Evolutionary conservation across 1,140 invertebrate species (phyloP).

Genomic region (Magallana gigas): DNA sequence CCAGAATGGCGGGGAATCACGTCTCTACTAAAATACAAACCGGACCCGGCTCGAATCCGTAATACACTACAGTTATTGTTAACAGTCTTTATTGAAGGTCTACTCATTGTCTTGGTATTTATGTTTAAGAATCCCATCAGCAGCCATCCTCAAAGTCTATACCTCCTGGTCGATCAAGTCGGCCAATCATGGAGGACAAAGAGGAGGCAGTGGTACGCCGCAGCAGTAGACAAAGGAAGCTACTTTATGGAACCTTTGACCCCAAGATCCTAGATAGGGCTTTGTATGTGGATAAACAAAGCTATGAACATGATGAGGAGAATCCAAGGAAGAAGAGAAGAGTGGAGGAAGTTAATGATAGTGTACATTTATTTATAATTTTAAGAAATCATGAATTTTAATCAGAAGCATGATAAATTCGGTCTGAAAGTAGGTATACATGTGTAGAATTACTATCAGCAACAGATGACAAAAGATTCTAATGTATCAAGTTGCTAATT

Average conservation of each 20-base stretch:
- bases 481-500: not conserved
- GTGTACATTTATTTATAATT: not conserved
- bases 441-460: too few species aligned
- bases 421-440: too few species aligned
- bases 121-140: conserved; percentile 39
- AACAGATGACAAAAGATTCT: too few species aligned
- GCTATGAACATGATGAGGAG: conserved; percentile 47
- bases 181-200: conserved; percentile 21
- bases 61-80: too few species aligned
- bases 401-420: too few species aligned
- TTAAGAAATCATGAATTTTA: too few species aligned
- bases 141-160: not conserved
- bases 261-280: conserved; percentile 76
- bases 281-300: conserved; percentile 80
- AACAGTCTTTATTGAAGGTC: too few species aligned
- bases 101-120: conserved; percentile 2
- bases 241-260: conserved; percentile 76
- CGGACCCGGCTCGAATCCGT: too few species aligned
- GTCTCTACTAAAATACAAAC: too few species aligned
- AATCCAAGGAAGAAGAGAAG: conserved; percentile 44
- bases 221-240: conserved; percentile 82
- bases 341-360: conserved; percentile 40
- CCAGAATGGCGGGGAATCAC: too few species aligned
- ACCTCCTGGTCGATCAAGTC: conserved; percentile 39
- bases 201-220: conserved; percentile 80